Evolutionary conservation across 92 coral and sea anemone species (phyloP).

Genomic region (Parazoanthus swiftii): DNA sequence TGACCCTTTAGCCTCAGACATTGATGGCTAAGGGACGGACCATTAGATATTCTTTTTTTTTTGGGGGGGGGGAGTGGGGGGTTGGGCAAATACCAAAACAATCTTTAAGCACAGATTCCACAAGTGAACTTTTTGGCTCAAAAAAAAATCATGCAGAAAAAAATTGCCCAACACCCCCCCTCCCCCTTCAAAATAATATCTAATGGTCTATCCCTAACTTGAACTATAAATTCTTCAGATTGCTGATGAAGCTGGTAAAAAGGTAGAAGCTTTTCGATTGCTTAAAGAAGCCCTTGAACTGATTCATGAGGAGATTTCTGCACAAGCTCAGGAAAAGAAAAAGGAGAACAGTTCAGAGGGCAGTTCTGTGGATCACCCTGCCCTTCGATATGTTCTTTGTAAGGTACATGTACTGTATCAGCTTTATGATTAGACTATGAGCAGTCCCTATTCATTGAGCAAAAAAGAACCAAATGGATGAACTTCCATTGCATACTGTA

Average conservation of each 20-base stretch:
- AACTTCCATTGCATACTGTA: too few relatives aligned
- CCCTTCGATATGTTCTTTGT: conserved; percentile 34
- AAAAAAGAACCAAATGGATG: too few relatives aligned
- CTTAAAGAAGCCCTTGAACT: conserved; percentile 29
- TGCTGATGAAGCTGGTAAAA: conserved; percentile 30
- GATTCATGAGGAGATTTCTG: conserved; percentile 27
- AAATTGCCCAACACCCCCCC: too few relatives aligned
- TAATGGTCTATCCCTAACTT: neutral
- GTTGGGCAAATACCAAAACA: too few relatives aligned
- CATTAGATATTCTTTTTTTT: too few relatives aligned
- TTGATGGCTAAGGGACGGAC: too few relatives aligned
- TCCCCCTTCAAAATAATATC: too few relatives aligned
- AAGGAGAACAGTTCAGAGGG: neutral
- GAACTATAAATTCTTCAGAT: neutral
- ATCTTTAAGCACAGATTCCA: too few relatives aligned
- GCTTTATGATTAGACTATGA: neutral
- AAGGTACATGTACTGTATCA: neutral
- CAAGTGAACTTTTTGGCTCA: too few relatives aligned
- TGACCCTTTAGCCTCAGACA: too few relatives aligned
- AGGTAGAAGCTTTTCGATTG: neutral
- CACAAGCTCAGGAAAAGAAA: conserved; percentile 15
- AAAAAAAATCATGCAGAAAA: too few relatives aligned
- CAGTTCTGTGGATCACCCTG: neutral
- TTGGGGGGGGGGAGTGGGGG: too few relatives aligned
- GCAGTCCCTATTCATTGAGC: neutral